Evolutionary conservation across 2,888 invertebrate species (phyloP), one percentile per base, ranked within the genome.

Genomic region (Athalia circularis): DNA sequence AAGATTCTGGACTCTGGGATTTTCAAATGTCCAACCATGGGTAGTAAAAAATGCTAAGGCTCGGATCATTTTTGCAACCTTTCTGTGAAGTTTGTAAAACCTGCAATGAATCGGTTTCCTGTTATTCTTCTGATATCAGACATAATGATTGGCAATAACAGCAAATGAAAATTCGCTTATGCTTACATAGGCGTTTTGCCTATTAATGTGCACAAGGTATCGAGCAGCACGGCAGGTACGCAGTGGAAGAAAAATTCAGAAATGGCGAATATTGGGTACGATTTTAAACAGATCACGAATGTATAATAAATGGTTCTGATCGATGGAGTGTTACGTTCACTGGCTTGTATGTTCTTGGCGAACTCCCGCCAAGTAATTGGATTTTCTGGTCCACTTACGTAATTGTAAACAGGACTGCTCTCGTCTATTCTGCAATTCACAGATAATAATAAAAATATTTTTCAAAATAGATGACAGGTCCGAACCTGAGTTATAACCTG

Each of bases 131-230:
- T 29, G 29, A 29, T 29, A 29, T 29, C 29, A 29, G 29, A 29
- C 2, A 29, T 29, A 2, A 29, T 29, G 2, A 29, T 29, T 29
- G 29, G 29, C 29, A 0, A 29, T 29, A 0, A 29, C 29, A 29
- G 29, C 2, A 29, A 29, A 29, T 29, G 0, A 29, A 29, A 29
- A 29, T 29, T 29, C 29, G 29, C 29, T 6, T 6, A 64, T 81
- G 93, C 95, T 94, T 90, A 96, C 96, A 94, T 96, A 83, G 93
- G 94, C 89, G 94, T 94, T 84, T 94, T 93, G 5, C 95, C 92
- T 79, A 93, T 91, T 15, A 95, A 79, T 11, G 93, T 89, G 84
- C 95, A 89, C 6, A 95, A 83, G 29, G 94, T 90, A 85, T 96
- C 96, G 0, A 95, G 93, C 65, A 95, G 91, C 82, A 95, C 94